Percentiles rank a stretch among this genome's conserved stretches.
Evolutionary conservation across 2,113 vertebrate species (phyloP).

Genomic region (Gallinago media): DNA sequence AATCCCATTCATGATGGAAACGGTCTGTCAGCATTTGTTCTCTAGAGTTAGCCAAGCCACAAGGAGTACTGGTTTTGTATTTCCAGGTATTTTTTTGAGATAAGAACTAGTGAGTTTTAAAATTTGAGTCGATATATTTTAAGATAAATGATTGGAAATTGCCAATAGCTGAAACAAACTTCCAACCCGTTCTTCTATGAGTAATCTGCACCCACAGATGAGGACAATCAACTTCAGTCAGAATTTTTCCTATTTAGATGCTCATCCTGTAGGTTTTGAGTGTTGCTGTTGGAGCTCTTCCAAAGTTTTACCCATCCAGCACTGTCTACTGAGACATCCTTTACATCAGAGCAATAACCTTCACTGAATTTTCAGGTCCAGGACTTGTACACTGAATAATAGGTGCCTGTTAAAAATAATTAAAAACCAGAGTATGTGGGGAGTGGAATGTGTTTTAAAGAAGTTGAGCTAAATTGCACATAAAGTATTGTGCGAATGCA

Average conservation of each 20-base stretch:
- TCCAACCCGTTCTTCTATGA: neutral
- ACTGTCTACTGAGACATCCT: neutral
- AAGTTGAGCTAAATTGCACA: neutral
- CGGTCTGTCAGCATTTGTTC: fast-evolving
- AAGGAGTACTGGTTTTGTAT: neutral
- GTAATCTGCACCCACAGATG: neutral
- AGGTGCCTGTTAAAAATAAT: neutral
- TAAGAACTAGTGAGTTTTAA: neutral
- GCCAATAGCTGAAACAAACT: neutral
- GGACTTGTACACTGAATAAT: neutral
- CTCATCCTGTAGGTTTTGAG: neutral
- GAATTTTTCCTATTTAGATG: neutral
- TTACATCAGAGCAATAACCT: neutral
- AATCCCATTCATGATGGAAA: neutral
- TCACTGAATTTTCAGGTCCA: neutral
- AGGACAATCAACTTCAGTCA: neutral
- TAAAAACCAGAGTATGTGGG: neutral
- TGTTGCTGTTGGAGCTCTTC: neutral
- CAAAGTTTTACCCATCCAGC: neutral
- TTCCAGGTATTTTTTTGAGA: neutral
- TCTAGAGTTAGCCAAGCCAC: neutral
- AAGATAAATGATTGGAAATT: neutral
- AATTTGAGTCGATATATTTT: neutral
- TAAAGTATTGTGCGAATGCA: neutral
- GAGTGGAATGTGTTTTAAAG: neutral